Base-by-base conservation (phyloP, 1,140 invertebrate species). In the Lysiphlebus fabarum region DNA sequence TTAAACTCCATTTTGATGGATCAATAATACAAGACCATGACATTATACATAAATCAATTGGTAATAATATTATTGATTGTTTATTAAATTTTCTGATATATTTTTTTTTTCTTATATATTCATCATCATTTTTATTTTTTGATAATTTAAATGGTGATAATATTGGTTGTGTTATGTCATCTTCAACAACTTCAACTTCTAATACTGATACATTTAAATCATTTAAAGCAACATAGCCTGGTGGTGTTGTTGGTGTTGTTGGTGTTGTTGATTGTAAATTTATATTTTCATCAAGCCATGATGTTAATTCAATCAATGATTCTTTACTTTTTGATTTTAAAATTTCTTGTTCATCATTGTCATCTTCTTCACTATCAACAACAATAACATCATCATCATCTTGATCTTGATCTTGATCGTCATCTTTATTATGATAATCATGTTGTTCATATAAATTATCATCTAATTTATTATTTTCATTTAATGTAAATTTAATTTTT, bases 21-120 rank as follows among this genome's bases (percentile, higher is more conserved):
- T 79, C 72, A 36, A 76, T 71, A 40, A 79, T 72, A 48, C 72
- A 66, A 0, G 75, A 70, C 78, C 78, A 80, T 0, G 76, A 74
- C 58, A 80, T 77, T 0, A 77, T 57, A 43, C 75, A 77, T 36
- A 79, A 62, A 62, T 78, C 75, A 6, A 79, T 47, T 0, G 77
- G 68, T 34, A 68, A 62, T 1, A 57, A 44, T 0, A 77, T 7
- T 1, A 63, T 49, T 0, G 67, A 47, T 14, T 70, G 53, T 1
- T 62, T 56, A n/a, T 67, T 64, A 59, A 73, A 71, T 41, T 59
- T 67, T 1, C 64, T 63, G 10, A 70, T 65, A 41, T 61, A 64
- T 1, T 67, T 11, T n/a, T 61, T 65, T n/a, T 37, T 61, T 14
- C 65, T 63, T 3, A 47, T 42, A 33, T 59, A 17, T 6, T 67